Conservation (phyloP, 2,113 vertebrate genomes). For the Pteropus alecto region DNA sequence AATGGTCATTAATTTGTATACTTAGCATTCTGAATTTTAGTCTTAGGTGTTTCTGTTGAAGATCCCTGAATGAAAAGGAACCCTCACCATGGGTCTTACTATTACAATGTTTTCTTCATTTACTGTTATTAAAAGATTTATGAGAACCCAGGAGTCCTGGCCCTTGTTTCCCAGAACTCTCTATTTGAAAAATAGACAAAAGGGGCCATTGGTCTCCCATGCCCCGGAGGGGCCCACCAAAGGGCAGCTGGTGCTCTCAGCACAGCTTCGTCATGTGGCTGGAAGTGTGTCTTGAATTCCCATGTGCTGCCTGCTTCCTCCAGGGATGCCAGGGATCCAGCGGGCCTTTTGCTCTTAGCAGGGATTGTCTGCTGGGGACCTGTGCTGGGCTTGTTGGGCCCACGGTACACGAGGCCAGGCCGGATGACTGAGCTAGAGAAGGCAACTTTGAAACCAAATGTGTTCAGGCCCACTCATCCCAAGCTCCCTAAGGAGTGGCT, state of each 20-base stretch:
- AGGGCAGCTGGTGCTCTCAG: background rate
- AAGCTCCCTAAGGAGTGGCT: background rate
- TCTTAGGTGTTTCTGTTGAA: slow-evolving; percentile 65
- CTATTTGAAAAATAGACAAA: slow-evolving; percentile 5
- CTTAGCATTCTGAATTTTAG: slow-evolving; percentile 72
- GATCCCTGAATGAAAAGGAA: slow-evolving; percentile 60
- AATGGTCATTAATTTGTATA: slow-evolving; percentile 73
- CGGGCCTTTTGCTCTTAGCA: background rate
- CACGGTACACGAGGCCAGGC: background rate
- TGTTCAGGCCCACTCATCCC: background rate
- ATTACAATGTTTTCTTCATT: slow-evolving; percentile 53
- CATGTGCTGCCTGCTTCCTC: background rate
- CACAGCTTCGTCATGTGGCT: background rate
- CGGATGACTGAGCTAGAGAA: background rate
- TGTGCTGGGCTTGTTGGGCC: background rate
- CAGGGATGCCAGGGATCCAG: background rate
- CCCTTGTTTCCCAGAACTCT: slow-evolving; percentile 54
- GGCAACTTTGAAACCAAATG: background rate
- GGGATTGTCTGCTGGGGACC: background rate
- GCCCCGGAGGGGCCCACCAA: background rate
- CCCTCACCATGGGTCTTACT: slow-evolving; percentile 19
- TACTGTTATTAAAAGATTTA: slow-evolving; percentile 65
- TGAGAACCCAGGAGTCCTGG: slow-evolving; percentile 57
- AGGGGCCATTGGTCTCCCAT: background rate
- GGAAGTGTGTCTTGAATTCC: background rate